phyloP scores from a whole-genome alignment of 2,888 invertebrate genomes.

The Thecocarcelia acutangulata region DNA sequence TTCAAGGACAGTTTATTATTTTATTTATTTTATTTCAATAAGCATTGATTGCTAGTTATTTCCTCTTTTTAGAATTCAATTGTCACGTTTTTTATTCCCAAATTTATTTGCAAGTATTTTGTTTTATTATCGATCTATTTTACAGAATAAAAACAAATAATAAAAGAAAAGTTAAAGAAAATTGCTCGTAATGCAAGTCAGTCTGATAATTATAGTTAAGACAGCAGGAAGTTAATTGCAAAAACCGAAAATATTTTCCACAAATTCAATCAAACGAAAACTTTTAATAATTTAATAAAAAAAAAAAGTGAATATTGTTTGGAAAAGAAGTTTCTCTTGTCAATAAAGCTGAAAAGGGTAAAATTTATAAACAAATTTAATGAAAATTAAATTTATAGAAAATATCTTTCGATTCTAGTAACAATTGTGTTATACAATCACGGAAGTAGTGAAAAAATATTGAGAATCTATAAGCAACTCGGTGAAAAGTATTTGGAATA shows the following conservation, averaged over 20 bases:
- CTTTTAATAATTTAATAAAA: conserved; percentile 1
- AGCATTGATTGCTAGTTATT: conserved; percentile 46
- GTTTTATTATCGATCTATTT: conserved; percentile 54
- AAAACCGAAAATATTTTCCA: conserved; percentile 24
- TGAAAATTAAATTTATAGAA: background rate
- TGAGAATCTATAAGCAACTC: background rate
- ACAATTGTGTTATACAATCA: conserved; percentile 65
- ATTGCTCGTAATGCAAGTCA: conserved; percentile 44
- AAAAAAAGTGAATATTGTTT: background rate
- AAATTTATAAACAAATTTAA: background rate
- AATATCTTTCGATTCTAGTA: conserved; percentile 41
- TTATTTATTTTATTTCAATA: conserved; percentile 21
- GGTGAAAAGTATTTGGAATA: conserved; percentile 5
- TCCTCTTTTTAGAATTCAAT: conserved; percentile 46
- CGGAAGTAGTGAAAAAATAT: conserved; percentile 26
- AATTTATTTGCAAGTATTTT: conserved; percentile 61
- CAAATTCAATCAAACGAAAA: conserved; percentile 1
- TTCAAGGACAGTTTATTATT: conserved; percentile 40
- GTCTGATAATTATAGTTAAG: conserved; percentile 66
- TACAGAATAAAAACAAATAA: background rate
- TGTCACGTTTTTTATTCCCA: conserved; percentile 55
- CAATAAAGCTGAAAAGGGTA: conserved; percentile 37
- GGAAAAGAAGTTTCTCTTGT: conserved; percentile 2
- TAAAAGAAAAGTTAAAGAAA: conserved; percentile 41
- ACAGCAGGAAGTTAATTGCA: conserved; percentile 61